phyloP scores from a whole-genome alignment of 2,888 invertebrate species.

The Platycheirus rosarum region DNA sequence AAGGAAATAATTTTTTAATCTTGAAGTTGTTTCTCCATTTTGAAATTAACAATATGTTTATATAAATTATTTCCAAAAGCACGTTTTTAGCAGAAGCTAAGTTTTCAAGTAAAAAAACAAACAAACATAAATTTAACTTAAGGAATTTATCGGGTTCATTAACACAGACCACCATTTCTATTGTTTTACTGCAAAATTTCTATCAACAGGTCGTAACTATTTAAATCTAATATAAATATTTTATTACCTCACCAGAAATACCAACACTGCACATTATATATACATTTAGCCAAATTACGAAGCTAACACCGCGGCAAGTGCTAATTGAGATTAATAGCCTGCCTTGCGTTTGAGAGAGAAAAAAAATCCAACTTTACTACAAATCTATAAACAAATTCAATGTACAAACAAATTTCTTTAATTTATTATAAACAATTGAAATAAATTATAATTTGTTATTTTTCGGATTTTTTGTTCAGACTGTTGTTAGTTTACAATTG shows the following conservation, averaged over 20 bases:
- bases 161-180: not conserved
- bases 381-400: conserved; percentile 62
- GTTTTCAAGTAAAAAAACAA: too few species aligned
- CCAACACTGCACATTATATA: conserved; percentile 31
- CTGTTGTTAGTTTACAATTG: too few species aligned
- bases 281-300: conserved; percentile 40
- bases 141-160: too few species aligned
- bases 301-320: conserved; percentile 47
- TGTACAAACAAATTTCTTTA: conserved; percentile 57
- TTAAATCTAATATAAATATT: conserved; percentile 47
- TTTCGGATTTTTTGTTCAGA: not conserved
- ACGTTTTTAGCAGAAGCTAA: too few species aligned
- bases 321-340: conserved; percentile 55
- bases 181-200: conserved; percentile 1
- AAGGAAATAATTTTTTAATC: too few species aligned
- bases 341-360: conserved; percentile 30
- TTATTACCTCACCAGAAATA: conserved; percentile 22
- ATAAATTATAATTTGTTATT: conserved; percentile 28
- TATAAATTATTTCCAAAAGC: too few species aligned
- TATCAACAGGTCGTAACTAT: conserved; percentile 1
- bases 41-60: too few species aligned
- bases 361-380: conserved; percentile 57
- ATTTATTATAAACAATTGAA: conserved; percentile 66
- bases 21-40: too few species aligned
- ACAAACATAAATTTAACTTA: too few species aligned